Percentiles rank a stretch among this genome's conserved stretches.
Conservation (phyloP, 2,888 invertebrate species). For the Oasisia sp. region DNA sequence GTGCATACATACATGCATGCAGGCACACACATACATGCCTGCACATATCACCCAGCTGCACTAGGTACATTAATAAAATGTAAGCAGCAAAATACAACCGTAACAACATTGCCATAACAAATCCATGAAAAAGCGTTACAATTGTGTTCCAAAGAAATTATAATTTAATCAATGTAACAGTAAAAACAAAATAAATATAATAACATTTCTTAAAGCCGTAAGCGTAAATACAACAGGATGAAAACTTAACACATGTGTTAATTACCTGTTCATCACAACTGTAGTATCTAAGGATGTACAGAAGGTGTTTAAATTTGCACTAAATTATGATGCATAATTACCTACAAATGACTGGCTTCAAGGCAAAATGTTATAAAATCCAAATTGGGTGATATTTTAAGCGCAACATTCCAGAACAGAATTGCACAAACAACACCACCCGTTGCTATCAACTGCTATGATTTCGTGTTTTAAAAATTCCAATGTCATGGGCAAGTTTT, state of each 20-base stretch:
- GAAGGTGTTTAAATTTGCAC: neutral
- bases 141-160: too few relatives aligned
- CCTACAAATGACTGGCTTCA: neutral
- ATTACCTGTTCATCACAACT: neutral
- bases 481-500: too few relatives aligned
- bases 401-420: too few relatives aligned
- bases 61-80: neutral
- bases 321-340: neutral
- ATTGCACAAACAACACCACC: too few relatives aligned
- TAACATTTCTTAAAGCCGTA: neutral
- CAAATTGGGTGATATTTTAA: too few relatives aligned
- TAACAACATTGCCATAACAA: too few relatives aligned
- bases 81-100: neutral
- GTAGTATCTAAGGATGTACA: neutral
- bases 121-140: too few relatives aligned
- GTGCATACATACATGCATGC: neutral
- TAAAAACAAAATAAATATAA: neutral
- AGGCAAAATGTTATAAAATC: too few relatives aligned
- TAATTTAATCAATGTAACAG: neutral
- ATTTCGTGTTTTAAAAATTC: too few relatives aligned
- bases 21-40: neutral
- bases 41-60: neutral
- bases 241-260: neutral
- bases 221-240: neutral
- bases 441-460: too few relatives aligned